These are phyloP conservation scores for Takifugu bimaculatus DNA, from an alignment of 2,113 vertebrate genomes.

Conservation along the genomic window DNA sequence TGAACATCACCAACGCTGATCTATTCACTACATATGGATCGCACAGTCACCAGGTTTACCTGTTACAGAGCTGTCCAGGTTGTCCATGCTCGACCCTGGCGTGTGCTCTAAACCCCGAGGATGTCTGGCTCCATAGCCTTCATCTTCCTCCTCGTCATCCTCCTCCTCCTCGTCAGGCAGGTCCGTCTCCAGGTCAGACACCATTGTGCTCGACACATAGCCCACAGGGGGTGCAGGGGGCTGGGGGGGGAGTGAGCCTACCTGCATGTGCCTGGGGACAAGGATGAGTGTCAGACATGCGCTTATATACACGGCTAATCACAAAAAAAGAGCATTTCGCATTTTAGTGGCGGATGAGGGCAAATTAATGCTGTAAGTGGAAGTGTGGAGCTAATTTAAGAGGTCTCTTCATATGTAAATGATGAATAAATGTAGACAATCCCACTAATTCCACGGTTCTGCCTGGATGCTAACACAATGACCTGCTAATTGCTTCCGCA, in stretches of 20 bases:
- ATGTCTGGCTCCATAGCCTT: conserved; percentile 86
- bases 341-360: too few species aligned
- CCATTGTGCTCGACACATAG: conserved; percentile 93
- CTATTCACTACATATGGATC: not conserved
- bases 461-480: conserved; percentile 69
- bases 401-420: conserved; percentile 13
- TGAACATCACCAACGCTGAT: too few species aligned
- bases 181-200: conserved; percentile 96
- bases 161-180: conserved; percentile 88
- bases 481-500: conserved; percentile 67
- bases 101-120: conserved; percentile 90
- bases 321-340: not conserved
- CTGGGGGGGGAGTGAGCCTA: conserved; percentile 88
- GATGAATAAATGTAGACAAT: conserved; percentile 47
- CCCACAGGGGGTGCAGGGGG: conserved; percentile 92
- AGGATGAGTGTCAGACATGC: conserved; percentile 2
- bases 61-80: conserved; percentile 96
- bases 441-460: conserved; percentile 50
- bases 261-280: conserved; percentile 89
- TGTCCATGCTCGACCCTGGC: conserved; percentile 96
- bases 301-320: not conserved
- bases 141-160: conserved; percentile 85
- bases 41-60: conserved; percentile 70
- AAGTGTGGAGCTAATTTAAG: conserved; percentile 26
- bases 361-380: not conserved